These are phyloP conservation scores for Oceanodroma leucorhoa DNA, from an alignment of 2,797 vertebrate genomes.

Conservation along the genomic window DNA sequence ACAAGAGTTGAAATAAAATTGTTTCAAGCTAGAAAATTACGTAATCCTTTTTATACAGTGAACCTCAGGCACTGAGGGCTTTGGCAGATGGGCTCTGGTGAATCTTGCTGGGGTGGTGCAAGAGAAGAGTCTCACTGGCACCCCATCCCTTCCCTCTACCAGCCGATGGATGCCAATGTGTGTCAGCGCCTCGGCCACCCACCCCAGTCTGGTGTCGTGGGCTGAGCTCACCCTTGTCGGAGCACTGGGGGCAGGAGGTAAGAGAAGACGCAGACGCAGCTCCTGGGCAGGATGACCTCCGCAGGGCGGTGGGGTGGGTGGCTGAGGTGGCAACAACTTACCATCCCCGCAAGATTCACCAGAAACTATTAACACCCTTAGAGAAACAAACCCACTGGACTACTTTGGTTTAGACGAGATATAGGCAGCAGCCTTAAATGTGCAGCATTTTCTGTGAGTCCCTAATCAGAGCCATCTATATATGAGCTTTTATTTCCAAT, in stretches of 20 bases:
- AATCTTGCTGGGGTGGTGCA: not conserved
- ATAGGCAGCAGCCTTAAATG: not conserved
- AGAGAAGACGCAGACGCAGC: rapidly evolving
- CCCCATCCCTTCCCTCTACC: not conserved
- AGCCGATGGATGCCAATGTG: not conserved
- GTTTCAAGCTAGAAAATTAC: constrained; percentile 3
- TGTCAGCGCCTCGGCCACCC: not conserved
- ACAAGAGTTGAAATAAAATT: constrained; percentile 7
- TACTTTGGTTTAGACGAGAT: not conserved
- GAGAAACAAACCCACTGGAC: not conserved
- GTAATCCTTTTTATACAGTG: not conserved
- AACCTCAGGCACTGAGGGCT: not conserved
- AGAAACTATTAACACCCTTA: not conserved
- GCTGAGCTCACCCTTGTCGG: not conserved
- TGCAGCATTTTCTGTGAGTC: not conserved
- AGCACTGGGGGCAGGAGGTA: not conserved
- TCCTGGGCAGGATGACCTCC: not conserved
- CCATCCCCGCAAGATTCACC: not conserved
- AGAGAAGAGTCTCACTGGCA: not conserved
- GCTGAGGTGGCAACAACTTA: not conserved
- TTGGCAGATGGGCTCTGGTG: not conserved
- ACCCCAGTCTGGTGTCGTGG: rapidly evolving
- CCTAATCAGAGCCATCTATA: not conserved
- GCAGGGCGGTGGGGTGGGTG: not conserved
- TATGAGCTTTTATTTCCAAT: not conserved